Conservation (phyloP, 2,888 invertebrate species). For the Xanthostigma xanthostigma region DNA sequence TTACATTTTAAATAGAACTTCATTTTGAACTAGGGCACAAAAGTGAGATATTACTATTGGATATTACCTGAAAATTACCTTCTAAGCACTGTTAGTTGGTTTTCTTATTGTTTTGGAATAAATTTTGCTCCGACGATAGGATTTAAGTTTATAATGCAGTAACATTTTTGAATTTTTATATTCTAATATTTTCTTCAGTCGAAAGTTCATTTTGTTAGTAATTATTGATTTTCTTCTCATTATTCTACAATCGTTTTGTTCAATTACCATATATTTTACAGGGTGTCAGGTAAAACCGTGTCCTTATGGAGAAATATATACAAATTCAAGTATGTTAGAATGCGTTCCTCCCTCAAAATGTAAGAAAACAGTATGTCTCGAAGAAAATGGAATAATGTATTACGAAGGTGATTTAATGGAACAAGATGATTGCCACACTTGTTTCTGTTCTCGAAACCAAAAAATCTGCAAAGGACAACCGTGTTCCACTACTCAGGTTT, state of each 20-base stretch:
- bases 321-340: constrained; percentile 47
- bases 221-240: background rate
- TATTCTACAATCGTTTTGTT: background rate
- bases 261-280: constrained; percentile 15
- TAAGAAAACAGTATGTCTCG: constrained; percentile 49
- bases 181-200: too few species aligned
- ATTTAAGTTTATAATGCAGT: too few species aligned
- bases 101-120: too few species aligned
- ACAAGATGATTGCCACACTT: constrained; percentile 66
- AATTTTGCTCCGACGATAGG: too few species aligned
- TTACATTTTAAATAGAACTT: too few species aligned
- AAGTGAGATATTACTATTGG: too few species aligned
- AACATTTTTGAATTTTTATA: too few species aligned
- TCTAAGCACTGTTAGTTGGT: too few species aligned
- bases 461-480: constrained; percentile 57
- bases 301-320: constrained; percentile 54
- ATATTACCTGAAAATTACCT: too few species aligned
- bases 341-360: constrained; percentile 66
- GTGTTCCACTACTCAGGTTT: constrained; percentile 33
- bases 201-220: too few species aligned
- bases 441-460: constrained; percentile 55
- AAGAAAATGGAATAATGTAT: constrained; percentile 47
- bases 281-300: constrained; percentile 66
- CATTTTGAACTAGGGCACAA: too few species aligned
- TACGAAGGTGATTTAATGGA: constrained; percentile 65